Evolutionary conservation across 2,113 vertebrate genomes (phyloP).

Genomic region (Aphyosemion australe): DNA sequence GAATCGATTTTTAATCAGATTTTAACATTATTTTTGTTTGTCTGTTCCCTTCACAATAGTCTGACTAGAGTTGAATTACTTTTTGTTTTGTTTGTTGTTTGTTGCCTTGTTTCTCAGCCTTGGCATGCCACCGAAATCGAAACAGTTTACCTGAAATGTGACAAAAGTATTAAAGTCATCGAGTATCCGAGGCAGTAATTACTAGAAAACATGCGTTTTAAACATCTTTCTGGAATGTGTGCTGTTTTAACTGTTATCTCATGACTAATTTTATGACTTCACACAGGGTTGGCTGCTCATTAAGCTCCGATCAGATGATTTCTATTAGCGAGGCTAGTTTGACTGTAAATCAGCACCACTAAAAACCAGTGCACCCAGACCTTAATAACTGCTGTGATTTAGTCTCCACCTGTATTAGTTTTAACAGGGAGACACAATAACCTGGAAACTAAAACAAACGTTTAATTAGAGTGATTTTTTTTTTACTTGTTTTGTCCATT

Average conservation of each 20-base stretch:
- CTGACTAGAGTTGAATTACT: background rate
- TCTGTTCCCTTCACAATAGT: too few relatives aligned
- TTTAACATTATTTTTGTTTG: too few relatives aligned
- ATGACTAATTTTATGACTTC: background rate
- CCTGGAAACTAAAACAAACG: background rate
- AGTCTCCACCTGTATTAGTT: background rate
- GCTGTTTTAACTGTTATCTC: background rate
- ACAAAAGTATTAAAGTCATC: background rate
- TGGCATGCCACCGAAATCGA: background rate
- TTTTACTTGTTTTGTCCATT: background rate
- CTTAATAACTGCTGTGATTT: too few relatives aligned
- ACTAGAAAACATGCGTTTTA: background rate
- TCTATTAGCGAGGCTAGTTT: background rate
- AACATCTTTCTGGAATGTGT: too few relatives aligned
- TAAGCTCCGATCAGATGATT: conserved; percentile 9
- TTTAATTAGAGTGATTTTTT: background rate
- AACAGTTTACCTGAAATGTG: conserved; percentile 2
- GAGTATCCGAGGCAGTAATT: too few relatives aligned
- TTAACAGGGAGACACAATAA: background rate
- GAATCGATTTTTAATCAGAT: too few relatives aligned
- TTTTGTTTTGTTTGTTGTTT: background rate
- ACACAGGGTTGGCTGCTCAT: background rate
- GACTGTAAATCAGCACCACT: background rate
- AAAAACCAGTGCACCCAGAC: background rate
- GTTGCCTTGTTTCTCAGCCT: background rate